These are phyloP conservation scores for Nasonia giraulti DNA, from an alignment of 1,140 invertebrate species.

Conservation along the genomic window DNA sequence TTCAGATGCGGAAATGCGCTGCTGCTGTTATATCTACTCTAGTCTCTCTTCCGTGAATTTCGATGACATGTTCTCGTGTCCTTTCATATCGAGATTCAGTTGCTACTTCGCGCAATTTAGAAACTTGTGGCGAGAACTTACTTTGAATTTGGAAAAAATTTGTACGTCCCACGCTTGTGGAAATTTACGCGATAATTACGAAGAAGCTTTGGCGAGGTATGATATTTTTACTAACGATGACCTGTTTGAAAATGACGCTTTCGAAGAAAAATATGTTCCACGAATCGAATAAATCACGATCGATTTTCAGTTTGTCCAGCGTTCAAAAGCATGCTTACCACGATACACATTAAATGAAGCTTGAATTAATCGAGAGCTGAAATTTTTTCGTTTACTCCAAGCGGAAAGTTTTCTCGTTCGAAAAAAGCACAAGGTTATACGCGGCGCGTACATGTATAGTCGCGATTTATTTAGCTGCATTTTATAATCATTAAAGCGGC, in stretches of 20 bases:
- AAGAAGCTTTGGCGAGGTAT: no score
- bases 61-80: not conserved
- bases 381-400: no score
- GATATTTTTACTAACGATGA: no score
- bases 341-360: not conserved
- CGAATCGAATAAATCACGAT: no score
- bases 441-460: not conserved
- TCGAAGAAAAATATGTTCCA: no score
- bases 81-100: not conserved
- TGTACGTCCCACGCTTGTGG: not conserved
- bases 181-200: no score
- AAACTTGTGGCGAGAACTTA: conserved; percentile 5
- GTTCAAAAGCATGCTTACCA: not conserved
- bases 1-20: not conserved
- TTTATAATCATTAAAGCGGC: conserved; percentile 19
- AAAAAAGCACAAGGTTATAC: not conserved
- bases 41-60: not conserved
- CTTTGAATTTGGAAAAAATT: no score
- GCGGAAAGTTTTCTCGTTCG: not conserved
- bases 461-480: conserved; percentile 28
- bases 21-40: not conserved
- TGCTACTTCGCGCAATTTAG: not conserved
- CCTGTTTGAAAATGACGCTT: no score
- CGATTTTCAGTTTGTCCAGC: not conserved
- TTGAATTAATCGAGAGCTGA: not conserved